phyloP scores from a whole-genome alignment of 2,888 invertebrate species.

The Endomychus coccineus region DNA sequence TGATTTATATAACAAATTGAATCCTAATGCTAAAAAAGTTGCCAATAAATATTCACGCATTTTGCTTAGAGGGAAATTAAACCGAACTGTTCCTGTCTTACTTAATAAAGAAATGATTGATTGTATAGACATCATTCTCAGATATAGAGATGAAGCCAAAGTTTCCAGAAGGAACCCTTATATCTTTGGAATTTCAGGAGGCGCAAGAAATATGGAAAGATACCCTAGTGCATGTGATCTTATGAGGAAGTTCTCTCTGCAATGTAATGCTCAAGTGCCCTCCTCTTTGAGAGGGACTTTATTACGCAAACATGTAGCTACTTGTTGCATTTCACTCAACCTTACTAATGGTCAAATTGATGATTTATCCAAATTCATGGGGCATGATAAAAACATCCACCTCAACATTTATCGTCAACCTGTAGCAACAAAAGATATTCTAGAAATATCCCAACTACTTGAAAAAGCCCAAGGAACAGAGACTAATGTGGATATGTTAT shows the following conservation, averaged over 20 bases:
- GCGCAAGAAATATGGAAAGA: constrained; percentile 18
- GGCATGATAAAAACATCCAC: not conserved
- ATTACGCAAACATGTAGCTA: constrained; percentile 8
- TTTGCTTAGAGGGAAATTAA: constrained; percentile 12
- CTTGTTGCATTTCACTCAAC: constrained; percentile 1
- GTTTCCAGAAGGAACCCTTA: constrained; percentile 7
- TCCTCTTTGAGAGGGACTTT: constrained; percentile 5
- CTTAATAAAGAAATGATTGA: constrained; percentile 4
- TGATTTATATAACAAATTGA: constrained; percentile 7
- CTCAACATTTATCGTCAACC: too few relatives aligned
- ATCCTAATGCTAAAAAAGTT: constrained; percentile 1
- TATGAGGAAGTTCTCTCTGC: constrained; percentile 14
- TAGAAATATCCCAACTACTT: too few relatives aligned
- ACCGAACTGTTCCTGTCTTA: constrained; percentile 10
- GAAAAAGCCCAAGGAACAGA: too few relatives aligned
- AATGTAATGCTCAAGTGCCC: constrained; percentile 8
- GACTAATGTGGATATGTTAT: too few relatives aligned
- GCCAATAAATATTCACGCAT: constrained; percentile 9
- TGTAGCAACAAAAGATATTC: too few relatives aligned
- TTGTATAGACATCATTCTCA: constrained; percentile 6
- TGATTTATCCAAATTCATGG: constrained; percentile 7
- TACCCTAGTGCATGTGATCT: constrained; percentile 20
- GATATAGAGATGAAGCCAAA: constrained; percentile 7
- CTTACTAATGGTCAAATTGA: constrained; percentile 4
- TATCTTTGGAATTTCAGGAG: constrained; percentile 10